Conservation (phyloP, 2,113 vertebrate species). For the Drymodes brunneopygia region DNA sequence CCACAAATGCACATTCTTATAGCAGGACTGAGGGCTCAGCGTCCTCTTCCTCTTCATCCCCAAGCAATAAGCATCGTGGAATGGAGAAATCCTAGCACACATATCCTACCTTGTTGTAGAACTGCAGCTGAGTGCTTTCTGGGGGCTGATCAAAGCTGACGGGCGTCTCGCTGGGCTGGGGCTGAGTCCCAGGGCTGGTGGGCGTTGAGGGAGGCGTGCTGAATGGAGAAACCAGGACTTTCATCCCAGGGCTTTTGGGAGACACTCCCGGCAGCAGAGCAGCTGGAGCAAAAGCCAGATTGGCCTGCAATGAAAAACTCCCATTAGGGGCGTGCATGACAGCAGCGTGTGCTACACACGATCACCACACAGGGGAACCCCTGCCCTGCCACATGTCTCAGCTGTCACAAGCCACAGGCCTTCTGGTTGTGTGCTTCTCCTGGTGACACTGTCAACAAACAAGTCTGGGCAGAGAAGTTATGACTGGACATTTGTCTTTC, state of each 20-base stretch:
- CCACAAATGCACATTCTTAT: not conserved
- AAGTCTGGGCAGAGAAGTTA: slow-evolving; percentile 12
- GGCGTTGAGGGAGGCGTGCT: slow-evolving; percentile 74
- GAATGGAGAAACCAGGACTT: slow-evolving; percentile 69
- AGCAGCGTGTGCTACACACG: rapidly evolving
- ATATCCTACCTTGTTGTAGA: slow-evolving; percentile 73
- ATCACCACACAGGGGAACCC: slow-evolving; percentile 22
- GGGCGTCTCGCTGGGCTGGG: slow-evolving; percentile 22
- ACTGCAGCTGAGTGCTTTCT: slow-evolving; percentile 71
- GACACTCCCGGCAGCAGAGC: slow-evolving; percentile 72
- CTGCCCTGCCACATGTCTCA: not conserved
- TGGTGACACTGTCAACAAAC: slow-evolving; percentile 58
- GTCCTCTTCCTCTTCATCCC: not conserved
- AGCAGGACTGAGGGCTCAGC: not conserved
- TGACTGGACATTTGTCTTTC: slow-evolving; percentile 26
- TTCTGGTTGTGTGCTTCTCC: not conserved
- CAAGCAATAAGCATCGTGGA: not conserved
- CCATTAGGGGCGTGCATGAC: rapidly evolving
- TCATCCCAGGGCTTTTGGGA: slow-evolving; percentile 77
- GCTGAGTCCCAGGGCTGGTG: slow-evolving; percentile 61
- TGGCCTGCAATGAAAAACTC: slow-evolving; percentile 67
- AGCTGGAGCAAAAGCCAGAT: slow-evolving; percentile 72
- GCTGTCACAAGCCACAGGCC: not conserved
- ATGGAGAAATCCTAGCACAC: not conserved
- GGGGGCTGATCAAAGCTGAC: slow-evolving; percentile 79